These are phyloP conservation scores for Podarcis cretensis DNA, from an alignment of 2,113 vertebrate species.

Conservation along the genomic window DNA sequence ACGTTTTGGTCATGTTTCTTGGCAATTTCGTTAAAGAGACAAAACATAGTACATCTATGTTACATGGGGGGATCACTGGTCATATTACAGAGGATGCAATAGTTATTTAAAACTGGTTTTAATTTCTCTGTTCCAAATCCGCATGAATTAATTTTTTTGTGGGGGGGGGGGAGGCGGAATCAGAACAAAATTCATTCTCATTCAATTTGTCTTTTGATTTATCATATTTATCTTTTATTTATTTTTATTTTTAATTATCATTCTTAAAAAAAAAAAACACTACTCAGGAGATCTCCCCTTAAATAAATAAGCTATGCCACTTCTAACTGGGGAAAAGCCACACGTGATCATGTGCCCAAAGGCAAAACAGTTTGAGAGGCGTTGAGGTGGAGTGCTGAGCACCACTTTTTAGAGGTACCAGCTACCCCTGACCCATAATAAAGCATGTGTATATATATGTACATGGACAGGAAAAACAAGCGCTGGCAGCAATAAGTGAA, in stretches of 20 bases:
- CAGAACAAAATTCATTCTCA: background rate
- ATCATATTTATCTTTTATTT: background rate
- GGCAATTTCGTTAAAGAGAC: conserved; percentile 6
- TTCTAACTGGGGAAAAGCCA: conserved; percentile 65
- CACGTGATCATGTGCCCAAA: conserved; percentile 5
- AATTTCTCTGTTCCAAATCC: background rate
- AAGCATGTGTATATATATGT: background rate
- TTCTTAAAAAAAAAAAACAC: background rate
- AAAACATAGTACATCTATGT: background rate
- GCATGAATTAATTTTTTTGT: background rate
- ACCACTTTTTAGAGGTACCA: background rate
- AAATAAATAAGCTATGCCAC: conserved; percentile 15
- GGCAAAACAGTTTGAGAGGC: background rate
- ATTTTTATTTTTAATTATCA: too few species aligned
- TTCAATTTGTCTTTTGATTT: background rate
- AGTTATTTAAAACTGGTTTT: background rate
- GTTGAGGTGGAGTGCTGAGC: background rate
- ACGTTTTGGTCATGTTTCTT: conserved; percentile 22
- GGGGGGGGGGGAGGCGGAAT: background rate
- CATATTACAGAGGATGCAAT: background rate
- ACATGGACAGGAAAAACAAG: conserved; percentile 11
- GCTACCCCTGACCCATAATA: conserved; percentile 26
- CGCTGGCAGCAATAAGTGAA: background rate
- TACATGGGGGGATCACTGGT: background rate
- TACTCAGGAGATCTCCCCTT: conserved; percentile 25